Base-by-base conservation (phyloP, 2,113 vertebrate species). In the Canis aureus region DNA sequence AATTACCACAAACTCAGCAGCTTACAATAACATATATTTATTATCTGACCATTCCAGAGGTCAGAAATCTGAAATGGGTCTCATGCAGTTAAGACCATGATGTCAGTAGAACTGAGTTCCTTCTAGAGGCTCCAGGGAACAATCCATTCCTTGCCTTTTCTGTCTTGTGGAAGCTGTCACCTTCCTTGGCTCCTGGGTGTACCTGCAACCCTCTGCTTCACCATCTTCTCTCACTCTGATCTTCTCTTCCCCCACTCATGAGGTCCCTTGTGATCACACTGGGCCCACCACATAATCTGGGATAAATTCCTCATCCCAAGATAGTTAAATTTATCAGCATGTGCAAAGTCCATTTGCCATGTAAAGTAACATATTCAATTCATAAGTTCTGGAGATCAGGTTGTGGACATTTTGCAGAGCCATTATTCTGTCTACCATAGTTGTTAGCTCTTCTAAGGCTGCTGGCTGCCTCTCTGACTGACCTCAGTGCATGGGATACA, bases 361-460 rank as follows among this genome's bases (percentile, higher is more conserved):
- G 3, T 2, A 2, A 49, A 23, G 3, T 29, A 8, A 69, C 9
- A n/a, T 7, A 19, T 2, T 29, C 57, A 5, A 13, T 2, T 29
- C 57, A 5, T 20, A 10, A 32, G 22, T 57, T 35, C 35, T 16
- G 3, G 57, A 27, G 35, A 29, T 11, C 2, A 8, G 38, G 73
- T 51, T 38, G 4, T 0, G 9, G 13, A 6, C 23, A 23, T 32
- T 32, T 10, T 15, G 11, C 11, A 23, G 38, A 38, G n/a, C 3
- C 17, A 43, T 20, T 38, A 4, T 35, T 62, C 62, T 43, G 27
- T 55, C 64, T 22, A 2, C 22, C 25, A 38, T 13, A 73, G 11
- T 23, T 32, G 25, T 74, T 8, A 2, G 19, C 22, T 64, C 49
- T 66, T n/a, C 55, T 16, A 16, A n/a, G 38, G 62, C 62, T 49